Evolutionary conservation across 2,888 invertebrate species (phyloP), one percentile per base, ranked within the genome.

Genomic region (Drosophila lutescens): DNA sequence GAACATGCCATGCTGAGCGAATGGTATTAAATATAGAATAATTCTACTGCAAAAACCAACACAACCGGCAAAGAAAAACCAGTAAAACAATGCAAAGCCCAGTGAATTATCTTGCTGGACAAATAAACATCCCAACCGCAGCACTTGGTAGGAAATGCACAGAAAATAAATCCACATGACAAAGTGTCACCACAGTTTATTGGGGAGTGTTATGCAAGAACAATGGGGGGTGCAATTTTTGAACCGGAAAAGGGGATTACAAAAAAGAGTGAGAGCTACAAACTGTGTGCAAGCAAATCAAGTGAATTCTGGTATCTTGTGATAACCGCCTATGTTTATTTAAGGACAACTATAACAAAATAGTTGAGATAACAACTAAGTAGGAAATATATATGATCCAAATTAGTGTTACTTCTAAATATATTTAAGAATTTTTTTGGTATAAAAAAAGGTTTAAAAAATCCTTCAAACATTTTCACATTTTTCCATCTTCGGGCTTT

Each of bases 1-100:
- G 79, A 83, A 73, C 80, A 72, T 80, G 74, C 75, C 78, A 80
- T 83, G 81, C 80, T 77, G 61, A 61, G 70, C 70, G 80, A 87
- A 78, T 86, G 85, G 85, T 87, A 87, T 80, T 79, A 73, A 68
- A 72, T 71, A 56, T 47, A 26, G 40, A 74, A 74, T 78, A 58
- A 55, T 59, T 74, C 32, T 55, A 67, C 50, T 56, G 9, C 32
- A 47, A 50, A 49, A 54, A 56, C 40, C 20, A 15, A 51, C 20
- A 30, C 47, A 20, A 6, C 26, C 0, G n/a, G 12, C n/a, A 9
- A 20, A 20, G 12, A 43, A 30, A 26, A 43, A 30, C 36, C 12
- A 46, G 60, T 50, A 62, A 34, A 59, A 59, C 30, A 50, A 26
- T 40, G 36, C 65, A 46, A 17, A 40, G 50, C 46, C 26, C 17